Evolutionary conservation across 2,113 vertebrate species (phyloP), one percentile per base, ranked within the genome.

Genomic region (Pogonocichla stellata): DNA sequence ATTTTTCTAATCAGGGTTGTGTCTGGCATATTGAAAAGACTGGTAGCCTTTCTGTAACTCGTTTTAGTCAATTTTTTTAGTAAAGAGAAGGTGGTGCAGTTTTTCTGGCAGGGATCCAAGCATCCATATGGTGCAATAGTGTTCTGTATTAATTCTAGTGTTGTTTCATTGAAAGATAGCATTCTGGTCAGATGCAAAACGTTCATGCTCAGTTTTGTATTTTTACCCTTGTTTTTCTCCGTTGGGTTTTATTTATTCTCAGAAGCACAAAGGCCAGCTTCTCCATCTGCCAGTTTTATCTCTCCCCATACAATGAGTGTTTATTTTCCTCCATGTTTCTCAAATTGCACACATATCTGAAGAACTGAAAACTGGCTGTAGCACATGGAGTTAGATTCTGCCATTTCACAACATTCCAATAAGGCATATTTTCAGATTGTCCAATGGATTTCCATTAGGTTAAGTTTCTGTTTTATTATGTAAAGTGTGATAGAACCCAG

Each of bases 211-310:
- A 18, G 19, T 80, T 96, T 80, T 88, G 19, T 57, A 26, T 78
- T 95, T 92, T 94, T 88, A 51, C 53, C 40, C 87, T 80, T 94
- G 57, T 67, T 96, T 96, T 94, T 58, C 79, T 78, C 43, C 65
- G 25, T 60, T 90, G 70, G 47, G 90, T 88, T 96, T 92, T 96
- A 85, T 97, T 91, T 94, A 78, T 80, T 90, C 80, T 90, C 60
- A 78, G 45, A 78, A 92, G 79, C 31, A 43, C 67, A 88, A 90
- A 91, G 92, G 53, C n/a, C 60, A 74, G 57, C 36, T 71, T 86
- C 40, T 83, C 85, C 80, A 86, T 96, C 79, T 92, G 85, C 85
- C 43, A 60, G 17, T 83, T 92, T 93, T 53, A 36, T 80, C 75
- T 81, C 65, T 88, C 50, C 25, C 4, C 5, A 4, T 58, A 47